Evolutionary conservation across 1,140 invertebrate species (phyloP).

Genomic region (Drosophila ananassae): DNA sequence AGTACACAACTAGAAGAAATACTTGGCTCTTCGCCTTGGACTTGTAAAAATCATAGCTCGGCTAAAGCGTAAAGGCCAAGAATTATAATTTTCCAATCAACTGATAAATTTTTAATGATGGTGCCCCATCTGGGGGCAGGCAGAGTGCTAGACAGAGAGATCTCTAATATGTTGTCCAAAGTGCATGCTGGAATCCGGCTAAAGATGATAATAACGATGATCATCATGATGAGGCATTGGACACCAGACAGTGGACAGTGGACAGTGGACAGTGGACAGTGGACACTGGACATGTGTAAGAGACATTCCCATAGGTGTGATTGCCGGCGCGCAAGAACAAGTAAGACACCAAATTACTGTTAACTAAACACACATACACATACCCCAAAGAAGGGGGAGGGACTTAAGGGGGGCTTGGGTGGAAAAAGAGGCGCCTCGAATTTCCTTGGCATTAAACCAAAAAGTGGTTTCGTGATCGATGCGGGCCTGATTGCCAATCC

Average conservation of each 20-base stretch:
- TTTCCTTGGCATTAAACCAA: slow-evolving; percentile 42
- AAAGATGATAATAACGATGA: slow-evolving; percentile 6
- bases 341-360: slow-evolving; percentile 81
- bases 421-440: slow-evolving; percentile 36
- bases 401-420: background rate
- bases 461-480: slow-evolving; percentile 43
- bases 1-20: background rate
- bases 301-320: slow-evolving; percentile 81
- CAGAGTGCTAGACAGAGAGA: slow-evolving; percentile 5
- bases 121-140: slow-evolving; percentile 20
- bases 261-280: slow-evolving; percentile 10
- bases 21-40: slow-evolving; percentile 3
- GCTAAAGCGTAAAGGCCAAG: slow-evolving; percentile 74
- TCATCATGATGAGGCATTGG: slow-evolving; percentile 10
- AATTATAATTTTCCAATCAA: slow-evolving; percentile 83
- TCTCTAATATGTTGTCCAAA: slow-evolving; percentile 74
- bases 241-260: slow-evolving; percentile 38
- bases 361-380: slow-evolving; percentile 26
- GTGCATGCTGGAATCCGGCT: slow-evolving; percentile 71
- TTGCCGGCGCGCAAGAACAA: slow-evolving; percentile 80
- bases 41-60: slow-evolving; percentile 70
- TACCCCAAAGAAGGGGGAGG: background rate
- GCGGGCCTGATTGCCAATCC: slow-evolving; percentile 11
- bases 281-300: slow-evolving; percentile 65
- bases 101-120: slow-evolving; percentile 83